phyloP scores from a whole-genome alignment of 1,140 invertebrate species.

The Steinernema khuongi region DNA sequence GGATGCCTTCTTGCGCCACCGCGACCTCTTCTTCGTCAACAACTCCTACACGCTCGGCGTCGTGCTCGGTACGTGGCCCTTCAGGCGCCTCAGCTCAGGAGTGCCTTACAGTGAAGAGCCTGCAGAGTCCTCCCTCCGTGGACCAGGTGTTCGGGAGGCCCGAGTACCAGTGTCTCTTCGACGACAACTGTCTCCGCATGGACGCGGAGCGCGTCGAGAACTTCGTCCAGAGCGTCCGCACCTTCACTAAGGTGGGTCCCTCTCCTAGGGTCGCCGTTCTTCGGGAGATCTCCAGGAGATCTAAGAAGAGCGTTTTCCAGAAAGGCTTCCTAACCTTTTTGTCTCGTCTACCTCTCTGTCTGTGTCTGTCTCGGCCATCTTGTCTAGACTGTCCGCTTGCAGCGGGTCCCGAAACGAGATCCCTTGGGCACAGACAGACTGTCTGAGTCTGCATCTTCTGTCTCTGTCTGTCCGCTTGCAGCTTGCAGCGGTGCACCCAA shows the following conservation, averaged over 20 bases:
- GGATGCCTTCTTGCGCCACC: background rate
- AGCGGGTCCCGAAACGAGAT: too few species aligned
- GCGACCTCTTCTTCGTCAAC: conserved; percentile 11
- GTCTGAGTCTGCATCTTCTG: too few species aligned
- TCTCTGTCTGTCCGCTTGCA: too few species aligned
- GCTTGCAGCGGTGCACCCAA: too few species aligned
- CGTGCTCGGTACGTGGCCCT: conserved; percentile 2
- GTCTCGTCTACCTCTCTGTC: too few species aligned
- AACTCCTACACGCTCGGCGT: conserved; percentile 6
- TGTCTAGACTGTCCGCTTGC: too few species aligned
- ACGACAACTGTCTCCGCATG: conserved; percentile 15
- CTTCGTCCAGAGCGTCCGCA: background rate
- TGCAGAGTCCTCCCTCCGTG: background rate
- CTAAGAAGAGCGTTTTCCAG: too few species aligned
- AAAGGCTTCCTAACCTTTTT: too few species aligned
- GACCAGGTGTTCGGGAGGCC: conserved; percentile 8
- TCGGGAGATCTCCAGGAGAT: too few species aligned
- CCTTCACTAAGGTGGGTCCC: background rate
- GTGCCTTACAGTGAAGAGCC: background rate
- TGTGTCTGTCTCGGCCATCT: background rate
- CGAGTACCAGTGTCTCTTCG: conserved; percentile 14
- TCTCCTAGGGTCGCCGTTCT: too few species aligned
- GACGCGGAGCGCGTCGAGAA: conserved; percentile 1
- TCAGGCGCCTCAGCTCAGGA: background rate
- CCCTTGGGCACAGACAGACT: too few species aligned